These are phyloP conservation scores for Pardosa pseudoannulata DNA, from an alignment of 2,888 invertebrate genomes.

Conservation along the genomic window DNA sequence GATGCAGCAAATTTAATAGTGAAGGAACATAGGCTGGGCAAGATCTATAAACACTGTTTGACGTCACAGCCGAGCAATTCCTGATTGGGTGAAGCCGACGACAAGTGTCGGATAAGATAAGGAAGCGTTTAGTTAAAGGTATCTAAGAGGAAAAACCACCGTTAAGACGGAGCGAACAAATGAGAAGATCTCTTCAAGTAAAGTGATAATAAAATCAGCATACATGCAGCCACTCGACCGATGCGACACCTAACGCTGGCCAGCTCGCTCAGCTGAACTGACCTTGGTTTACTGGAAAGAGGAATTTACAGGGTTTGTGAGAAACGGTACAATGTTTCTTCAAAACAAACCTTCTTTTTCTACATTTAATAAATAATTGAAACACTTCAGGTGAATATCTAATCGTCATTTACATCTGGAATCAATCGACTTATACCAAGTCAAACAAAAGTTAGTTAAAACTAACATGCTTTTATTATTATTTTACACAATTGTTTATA, in stretches of 20 bases:
- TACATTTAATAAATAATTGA: too few species aligned
- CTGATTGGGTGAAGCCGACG: conserved; percentile 50
- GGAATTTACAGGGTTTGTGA: neutral
- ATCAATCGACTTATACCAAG: too few species aligned
- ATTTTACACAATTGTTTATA: too few species aligned
- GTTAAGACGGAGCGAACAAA: neutral
- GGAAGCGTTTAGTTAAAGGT: conserved; percentile 50
- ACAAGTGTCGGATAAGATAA: conserved; percentile 61
- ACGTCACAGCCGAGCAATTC: conserved; percentile 36
- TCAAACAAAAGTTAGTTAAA: too few species aligned
- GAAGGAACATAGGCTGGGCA: conserved; percentile 32
- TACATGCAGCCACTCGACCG: conserved; percentile 27
- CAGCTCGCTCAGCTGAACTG: neutral
- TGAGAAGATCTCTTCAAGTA: conserved; percentile 38
- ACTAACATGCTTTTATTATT: too few species aligned
- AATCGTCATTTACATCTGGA: too few species aligned
- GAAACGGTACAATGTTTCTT: too few species aligned
- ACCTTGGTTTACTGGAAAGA: neutral
- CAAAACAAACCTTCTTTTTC: too few species aligned
- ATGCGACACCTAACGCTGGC: neutral
- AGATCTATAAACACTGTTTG: conserved; percentile 61
- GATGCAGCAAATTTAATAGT: conserved; percentile 47
- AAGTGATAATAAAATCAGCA: conserved; percentile 34
- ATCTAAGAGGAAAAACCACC: conserved; percentile 37
- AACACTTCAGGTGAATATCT: too few species aligned